Percentiles rank a stretch among this genome's conserved stretches.
phyloP scores from a whole-genome alignment of 2,113 vertebrate species.

The Embiotoca jacksoni region DNA sequence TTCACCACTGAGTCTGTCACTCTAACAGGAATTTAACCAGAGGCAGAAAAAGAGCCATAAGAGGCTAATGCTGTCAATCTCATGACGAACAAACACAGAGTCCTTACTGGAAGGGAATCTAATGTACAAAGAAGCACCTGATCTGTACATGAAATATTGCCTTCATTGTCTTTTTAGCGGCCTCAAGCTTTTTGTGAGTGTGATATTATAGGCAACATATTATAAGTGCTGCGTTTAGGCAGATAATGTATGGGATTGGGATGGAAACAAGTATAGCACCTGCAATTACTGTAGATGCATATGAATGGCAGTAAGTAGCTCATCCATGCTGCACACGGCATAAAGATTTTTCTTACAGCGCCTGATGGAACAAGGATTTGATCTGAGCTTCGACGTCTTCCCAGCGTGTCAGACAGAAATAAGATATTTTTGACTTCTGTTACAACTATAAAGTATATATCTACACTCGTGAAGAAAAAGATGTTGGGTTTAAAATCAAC shows the following conservation, averaged over 20 bases:
- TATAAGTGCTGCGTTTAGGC: slow-evolving; percentile 15
- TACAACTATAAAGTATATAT: neutral
- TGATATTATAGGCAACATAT: slow-evolving; percentile 17
- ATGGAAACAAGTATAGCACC: slow-evolving; percentile 7
- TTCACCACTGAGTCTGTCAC: slow-evolving; percentile 35
- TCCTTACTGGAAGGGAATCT: slow-evolving; percentile 15
- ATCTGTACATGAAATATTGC: slow-evolving; percentile 9
- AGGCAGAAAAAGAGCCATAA: slow-evolving; percentile 30
- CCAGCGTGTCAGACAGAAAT: slow-evolving; percentile 3
- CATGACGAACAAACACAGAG: slow-evolving; percentile 34
- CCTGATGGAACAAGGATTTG: slow-evolving; percentile 2
- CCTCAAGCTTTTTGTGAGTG: neutral
- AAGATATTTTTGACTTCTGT: neutral
- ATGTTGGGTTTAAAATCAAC: slow-evolving; percentile 5
- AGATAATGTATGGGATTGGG: slow-evolving; percentile 39
- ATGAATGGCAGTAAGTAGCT: slow-evolving; percentile 24
- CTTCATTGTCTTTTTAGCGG: slow-evolving; percentile 9
- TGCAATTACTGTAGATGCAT: slow-evolving; percentile 34
- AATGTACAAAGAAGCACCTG: slow-evolving; percentile 17
- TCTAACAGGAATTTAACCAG: slow-evolving; percentile 42
- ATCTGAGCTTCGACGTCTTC: slow-evolving; percentile 25
- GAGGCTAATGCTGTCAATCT: slow-evolving; percentile 41
- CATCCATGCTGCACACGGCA: slow-evolving; percentile 3
- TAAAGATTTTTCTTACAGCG: slow-evolving; percentile 5
- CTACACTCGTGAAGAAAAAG: neutral